Conservation (phyloP, 2,113 vertebrate species). For the Lophotis ruficrista region DNA sequence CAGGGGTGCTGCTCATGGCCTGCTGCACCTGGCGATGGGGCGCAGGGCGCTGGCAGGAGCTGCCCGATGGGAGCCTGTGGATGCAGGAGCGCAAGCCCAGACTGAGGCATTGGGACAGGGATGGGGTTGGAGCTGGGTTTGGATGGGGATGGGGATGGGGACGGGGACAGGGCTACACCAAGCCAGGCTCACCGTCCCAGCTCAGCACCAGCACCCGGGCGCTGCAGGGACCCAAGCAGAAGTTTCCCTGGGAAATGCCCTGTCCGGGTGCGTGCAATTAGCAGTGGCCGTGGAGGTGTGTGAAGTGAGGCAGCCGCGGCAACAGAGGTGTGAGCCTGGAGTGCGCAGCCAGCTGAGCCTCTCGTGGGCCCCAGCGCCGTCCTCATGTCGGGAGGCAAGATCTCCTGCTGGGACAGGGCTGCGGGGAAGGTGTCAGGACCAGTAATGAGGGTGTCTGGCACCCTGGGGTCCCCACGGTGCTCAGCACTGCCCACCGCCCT, state of each 20-base stretch:
- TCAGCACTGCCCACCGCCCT: background rate
- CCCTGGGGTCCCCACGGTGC: background rate
- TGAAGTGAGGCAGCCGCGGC: background rate
- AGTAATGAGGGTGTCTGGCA: background rate
- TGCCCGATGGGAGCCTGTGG: fast-evolving
- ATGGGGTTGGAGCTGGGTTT: background rate
- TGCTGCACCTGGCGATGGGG: background rate
- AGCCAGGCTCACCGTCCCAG: fast-evolving
- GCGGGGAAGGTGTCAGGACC: background rate
- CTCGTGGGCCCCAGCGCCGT: fast-evolving
- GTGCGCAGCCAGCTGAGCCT: background rate
- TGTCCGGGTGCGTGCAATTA: fast-evolving
- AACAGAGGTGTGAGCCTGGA: background rate
- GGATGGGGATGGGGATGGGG: background rate
- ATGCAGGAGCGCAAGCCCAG: background rate
- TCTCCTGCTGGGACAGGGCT: fast-evolving
- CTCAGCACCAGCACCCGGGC: fast-evolving
- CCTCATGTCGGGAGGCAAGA: fast-evolving
- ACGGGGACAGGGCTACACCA: background rate
- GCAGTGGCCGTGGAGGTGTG: background rate
- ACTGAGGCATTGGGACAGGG: fast-evolving
- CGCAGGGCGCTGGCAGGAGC: too few relatives aligned
- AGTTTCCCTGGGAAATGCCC: background rate
- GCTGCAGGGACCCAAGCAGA: background rate
- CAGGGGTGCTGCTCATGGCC: background rate